Conservation (phyloP, 1,140 invertebrate genomes). For the Drosophila athabasca region DNA sequence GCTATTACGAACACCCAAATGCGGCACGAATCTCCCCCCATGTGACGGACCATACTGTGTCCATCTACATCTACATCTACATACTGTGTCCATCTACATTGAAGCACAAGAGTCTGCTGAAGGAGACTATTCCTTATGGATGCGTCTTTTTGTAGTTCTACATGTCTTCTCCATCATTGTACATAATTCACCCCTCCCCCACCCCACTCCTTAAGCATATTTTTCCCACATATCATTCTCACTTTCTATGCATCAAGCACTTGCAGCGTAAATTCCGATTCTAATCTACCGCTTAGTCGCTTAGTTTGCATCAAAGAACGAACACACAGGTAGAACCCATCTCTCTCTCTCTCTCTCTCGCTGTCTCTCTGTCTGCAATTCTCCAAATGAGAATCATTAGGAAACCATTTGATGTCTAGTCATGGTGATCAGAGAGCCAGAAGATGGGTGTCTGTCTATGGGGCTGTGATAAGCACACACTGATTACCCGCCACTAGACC, state of each 20-base stretch:
- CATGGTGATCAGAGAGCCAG: constrained; percentile 28
- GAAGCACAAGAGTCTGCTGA: too few relatives aligned
- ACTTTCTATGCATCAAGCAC: constrained; percentile 2
- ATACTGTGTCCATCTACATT: too few relatives aligned
- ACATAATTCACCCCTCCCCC: background rate
- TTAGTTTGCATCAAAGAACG: background rate
- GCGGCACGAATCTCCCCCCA: too few relatives aligned
- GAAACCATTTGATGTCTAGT: constrained; percentile 36
- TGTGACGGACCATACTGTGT: too few relatives aligned
- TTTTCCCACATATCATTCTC: constrained; percentile 27
- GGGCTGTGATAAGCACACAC: constrained; percentile 42
- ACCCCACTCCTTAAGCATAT: too few relatives aligned
- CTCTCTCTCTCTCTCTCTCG: constrained; percentile 7
- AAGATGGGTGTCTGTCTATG: constrained; percentile 1
- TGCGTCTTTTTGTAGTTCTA: too few relatives aligned
- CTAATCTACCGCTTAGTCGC: constrained; percentile 8
- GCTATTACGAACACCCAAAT: too few relatives aligned
- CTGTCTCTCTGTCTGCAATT: background rate
- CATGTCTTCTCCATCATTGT: too few relatives aligned
- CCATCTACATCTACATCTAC: too few relatives aligned
- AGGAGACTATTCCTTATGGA: too few relatives aligned
- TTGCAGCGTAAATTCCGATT: background rate
- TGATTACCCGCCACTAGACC: constrained; percentile 54
- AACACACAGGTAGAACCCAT: constrained; percentile 34
- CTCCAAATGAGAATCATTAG: constrained; percentile 24